Base-by-base conservation (phyloP, 2,797 vertebrate genomes). In the Hemitrygon akajei region DNA sequence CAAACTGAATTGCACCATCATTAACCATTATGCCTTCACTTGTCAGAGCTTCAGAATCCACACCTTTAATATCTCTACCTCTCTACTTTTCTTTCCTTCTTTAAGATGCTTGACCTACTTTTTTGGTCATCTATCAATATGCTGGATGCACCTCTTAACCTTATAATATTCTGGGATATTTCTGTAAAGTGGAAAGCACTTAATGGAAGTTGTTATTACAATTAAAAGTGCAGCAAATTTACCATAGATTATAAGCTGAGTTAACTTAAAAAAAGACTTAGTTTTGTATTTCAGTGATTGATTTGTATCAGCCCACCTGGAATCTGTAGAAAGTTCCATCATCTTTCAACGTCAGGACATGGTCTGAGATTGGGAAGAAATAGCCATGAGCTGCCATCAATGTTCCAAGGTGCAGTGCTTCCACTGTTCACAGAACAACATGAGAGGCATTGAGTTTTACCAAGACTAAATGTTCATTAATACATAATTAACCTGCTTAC, bases 361-460 rank as follows among this genome's bases (percentile, higher is more conserved):
- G 98, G 94, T 99, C 98, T 95, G 98, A 99, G 96, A 99, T 99
- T 75, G 98, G 98, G 95, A 99, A 99, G 97, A 99, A 99, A 96
- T 99, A 99, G 84, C 98, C 98, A 14, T 99, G 98, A 94, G 98
- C 98, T 93, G 98, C 98, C 98, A 99, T 99, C 96, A 99, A 95
- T 2, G 98, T 98, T 94, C 98, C 98, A 96, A 99, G 95, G 96
- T 99, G 98, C 94, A 99, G 97, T 5, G 98, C 98, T 95, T 99
- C 98, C 95, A 98, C 98, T 99, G 95, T 95, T 94, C 60, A 94
- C 79, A 75, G 94, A 80, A 95, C 82, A 95, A 93, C 25, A 93
- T 2, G 92, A 30, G 93, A 94, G 80, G 60, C 34, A 25, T 92
- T 75, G 75, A 71, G 34, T 93, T 56, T 75, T 30, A 30, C 37